Evolutionary conservation across 1,140 invertebrate genomes (phyloP).

Genomic region (Calephelis nemesis): DNA sequence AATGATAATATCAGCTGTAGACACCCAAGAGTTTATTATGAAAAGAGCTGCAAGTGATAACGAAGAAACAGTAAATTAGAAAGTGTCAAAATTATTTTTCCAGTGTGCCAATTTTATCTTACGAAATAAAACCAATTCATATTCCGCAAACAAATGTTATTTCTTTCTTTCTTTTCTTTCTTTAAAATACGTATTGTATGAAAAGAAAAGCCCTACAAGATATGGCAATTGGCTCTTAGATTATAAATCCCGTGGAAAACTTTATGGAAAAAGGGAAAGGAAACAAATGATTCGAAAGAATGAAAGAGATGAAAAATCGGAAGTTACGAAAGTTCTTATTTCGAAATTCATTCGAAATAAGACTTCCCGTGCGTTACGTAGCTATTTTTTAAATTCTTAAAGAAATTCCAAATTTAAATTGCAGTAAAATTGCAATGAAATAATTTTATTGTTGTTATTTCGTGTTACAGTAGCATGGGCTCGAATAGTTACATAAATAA

Average conservation of each 20-base stretch:
- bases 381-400: conserved; percentile 13
- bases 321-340: conserved; percentile 52
- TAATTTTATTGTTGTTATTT: conserved; percentile 29
- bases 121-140: background rate
- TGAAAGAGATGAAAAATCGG: conserved; percentile 56
- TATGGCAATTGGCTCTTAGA: conserved; percentile 33
- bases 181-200: too few species aligned
- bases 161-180: too few species aligned
- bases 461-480: conserved; percentile 52
- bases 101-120: background rate
- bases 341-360: conserved; percentile 19
- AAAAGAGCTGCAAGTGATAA: too few species aligned
- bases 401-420: background rate
- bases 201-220: background rate
- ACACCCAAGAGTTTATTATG: too few species aligned
- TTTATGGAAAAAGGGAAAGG: conserved; percentile 49
- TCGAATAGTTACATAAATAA: conserved; percentile 68
- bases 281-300: conserved; percentile 42
- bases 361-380: conserved; percentile 24
- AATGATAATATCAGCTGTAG: too few species aligned
- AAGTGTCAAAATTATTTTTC: too few species aligned
- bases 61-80: too few species aligned
- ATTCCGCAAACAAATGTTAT: background rate
- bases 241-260: conserved; percentile 56
- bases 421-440: conserved; percentile 26